These are phyloP conservation scores for Diadophis punctatus DNA, from an alignment of 2,113 vertebrate species.

Conservation along the genomic window DNA sequence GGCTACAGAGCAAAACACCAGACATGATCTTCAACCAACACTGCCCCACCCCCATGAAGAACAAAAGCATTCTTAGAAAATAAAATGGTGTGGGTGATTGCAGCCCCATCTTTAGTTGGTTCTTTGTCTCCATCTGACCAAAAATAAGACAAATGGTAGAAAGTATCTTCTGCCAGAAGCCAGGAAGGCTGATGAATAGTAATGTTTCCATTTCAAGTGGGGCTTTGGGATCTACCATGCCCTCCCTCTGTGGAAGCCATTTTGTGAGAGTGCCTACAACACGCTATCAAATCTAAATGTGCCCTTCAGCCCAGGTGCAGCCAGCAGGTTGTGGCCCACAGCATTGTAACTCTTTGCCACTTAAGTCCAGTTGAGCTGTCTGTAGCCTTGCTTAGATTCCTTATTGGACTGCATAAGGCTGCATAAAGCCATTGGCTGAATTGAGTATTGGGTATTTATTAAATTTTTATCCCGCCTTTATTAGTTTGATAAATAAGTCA, in stretches of 20 bases:
- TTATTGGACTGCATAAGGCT: not conserved
- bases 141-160: not conserved
- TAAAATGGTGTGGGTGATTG: not conserved
- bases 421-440: not conserved
- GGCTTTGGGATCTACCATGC: not conserved
- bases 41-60: not conserved
- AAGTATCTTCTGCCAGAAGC: not conserved
- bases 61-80: not conserved
- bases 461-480: not conserved
- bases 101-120: not conserved
- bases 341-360: not conserved
- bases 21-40: not conserved
- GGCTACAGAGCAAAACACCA: not conserved
- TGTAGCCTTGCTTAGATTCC: not conserved
- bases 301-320: not conserved
- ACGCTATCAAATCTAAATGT: not conserved
- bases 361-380: not conserved
- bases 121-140: not conserved
- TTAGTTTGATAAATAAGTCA: not conserved
- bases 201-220: not conserved
- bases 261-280: not conserved
- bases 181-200: not conserved
- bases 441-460: not conserved
- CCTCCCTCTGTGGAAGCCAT: not conserved
- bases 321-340: not conserved